Percentiles rank a stretch among this genome's conserved stretches.
phyloP scores from a whole-genome alignment of 2,797 vertebrate genomes.

The Lithobates pipiens region DNA sequence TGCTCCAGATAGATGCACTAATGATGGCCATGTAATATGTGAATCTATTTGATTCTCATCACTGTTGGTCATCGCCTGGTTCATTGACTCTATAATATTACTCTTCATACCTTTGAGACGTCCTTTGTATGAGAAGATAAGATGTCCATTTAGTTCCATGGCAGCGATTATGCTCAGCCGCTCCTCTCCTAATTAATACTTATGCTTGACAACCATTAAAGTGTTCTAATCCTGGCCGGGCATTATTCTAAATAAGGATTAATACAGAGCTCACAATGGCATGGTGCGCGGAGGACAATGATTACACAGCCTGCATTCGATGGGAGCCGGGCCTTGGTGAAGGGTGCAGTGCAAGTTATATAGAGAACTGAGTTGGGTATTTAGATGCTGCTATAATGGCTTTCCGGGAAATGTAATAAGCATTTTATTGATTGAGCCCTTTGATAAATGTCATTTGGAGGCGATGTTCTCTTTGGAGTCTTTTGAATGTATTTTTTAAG shows the following conservation, averaged over 20 bases:
- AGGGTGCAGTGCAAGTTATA: background rate
- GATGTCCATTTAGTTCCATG: slow-evolving; percentile 75
- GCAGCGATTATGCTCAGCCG: slow-evolving; percentile 69
- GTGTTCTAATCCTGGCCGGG: slow-evolving; percentile 65
- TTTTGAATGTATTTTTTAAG: background rate
- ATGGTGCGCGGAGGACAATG: background rate
- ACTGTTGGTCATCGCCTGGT: slow-evolving; percentile 18
- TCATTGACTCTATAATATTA: slow-evolving; percentile 71
- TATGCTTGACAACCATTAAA: slow-evolving; percentile 69
- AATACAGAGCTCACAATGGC: slow-evolving; percentile 64
- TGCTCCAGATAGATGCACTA: background rate
- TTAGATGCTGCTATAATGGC: background rate
- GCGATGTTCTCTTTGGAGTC: background rate
- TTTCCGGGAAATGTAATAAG: slow-evolving; percentile 16
- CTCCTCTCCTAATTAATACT: slow-evolving; percentile 75
- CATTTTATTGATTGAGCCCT: slow-evolving; percentile 17
- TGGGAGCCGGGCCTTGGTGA: slow-evolving; percentile 7
- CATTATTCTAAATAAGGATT: slow-evolving; percentile 64
- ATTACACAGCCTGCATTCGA: slow-evolving; percentile 14
- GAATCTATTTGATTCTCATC: slow-evolving; percentile 20
- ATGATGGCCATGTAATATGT: background rate
- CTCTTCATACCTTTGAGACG: slow-evolving; percentile 75
- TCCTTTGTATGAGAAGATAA: slow-evolving; percentile 74
- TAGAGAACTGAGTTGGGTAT: background rate
- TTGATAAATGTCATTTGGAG: slow-evolving; percentile 28